These are phyloP conservation scores for Coregonus clupeaformis DNA, from an alignment of 2,113 vertebrate species.

Conservation along the genomic window DNA sequence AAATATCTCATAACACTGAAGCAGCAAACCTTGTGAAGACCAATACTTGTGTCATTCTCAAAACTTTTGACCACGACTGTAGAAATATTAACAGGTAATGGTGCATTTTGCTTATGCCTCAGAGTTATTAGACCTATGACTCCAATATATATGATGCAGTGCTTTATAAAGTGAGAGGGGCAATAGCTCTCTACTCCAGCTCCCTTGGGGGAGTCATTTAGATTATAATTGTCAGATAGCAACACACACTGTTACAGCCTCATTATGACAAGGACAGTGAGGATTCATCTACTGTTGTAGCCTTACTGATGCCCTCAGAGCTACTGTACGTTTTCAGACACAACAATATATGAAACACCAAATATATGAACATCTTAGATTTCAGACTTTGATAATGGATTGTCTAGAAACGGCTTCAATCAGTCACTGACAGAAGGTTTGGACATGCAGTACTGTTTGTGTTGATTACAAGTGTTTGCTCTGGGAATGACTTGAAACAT, in stretches of 20 bases:
- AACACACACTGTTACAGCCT: conserved; percentile 11
- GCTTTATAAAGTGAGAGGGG: background rate
- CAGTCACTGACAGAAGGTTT: background rate
- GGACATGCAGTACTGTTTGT: background rate
- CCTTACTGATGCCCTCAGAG: no score
- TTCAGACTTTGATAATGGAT: no score
- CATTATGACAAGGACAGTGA: background rate
- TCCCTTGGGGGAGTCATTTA: background rate
- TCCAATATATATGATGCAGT: conserved; percentile 36
- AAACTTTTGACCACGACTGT: no score
- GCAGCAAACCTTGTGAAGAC: no score
- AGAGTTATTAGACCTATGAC: conserved; percentile 41
- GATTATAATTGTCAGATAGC: conserved; percentile 27
- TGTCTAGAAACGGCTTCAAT: no score
- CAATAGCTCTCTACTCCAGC: background rate
- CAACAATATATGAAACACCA: background rate
- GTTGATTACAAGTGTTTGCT: background rate
- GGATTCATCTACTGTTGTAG: background rate
- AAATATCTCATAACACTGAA: no score
- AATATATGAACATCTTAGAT: background rate
- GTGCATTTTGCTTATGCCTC: conserved; percentile 12
- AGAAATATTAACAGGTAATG: conserved; percentile 39
- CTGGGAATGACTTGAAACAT: background rate
- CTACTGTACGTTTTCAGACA: background rate
- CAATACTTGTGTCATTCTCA: no score